Evolutionary conservation across 2,113 vertebrate genomes (phyloP).

Genomic region (Pristiophorus japonicus): DNA sequence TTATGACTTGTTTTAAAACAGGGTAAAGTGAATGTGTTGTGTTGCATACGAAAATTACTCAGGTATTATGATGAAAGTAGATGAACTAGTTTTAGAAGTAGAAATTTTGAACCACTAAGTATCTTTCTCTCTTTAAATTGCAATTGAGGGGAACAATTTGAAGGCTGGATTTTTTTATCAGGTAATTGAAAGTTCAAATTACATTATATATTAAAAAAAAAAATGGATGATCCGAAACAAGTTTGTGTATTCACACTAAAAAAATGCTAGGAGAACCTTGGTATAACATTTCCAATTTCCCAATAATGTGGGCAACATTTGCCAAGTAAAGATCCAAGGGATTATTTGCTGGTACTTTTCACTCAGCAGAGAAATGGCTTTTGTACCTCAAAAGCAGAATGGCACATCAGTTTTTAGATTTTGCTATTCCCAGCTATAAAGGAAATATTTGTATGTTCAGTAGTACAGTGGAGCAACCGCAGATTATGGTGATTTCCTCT

Average conservation of each 20-base stretch:
- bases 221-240: neutral
- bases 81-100: conserved; percentile 58
- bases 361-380: neutral
- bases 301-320: conserved; percentile 19
- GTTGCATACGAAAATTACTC: conserved; percentile 69
- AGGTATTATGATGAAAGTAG: conserved; percentile 71
- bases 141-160: conserved; percentile 64
- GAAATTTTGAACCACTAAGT: conserved; percentile 73
- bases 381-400: neutral
- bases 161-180: conserved; percentile 33
- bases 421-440: neutral
- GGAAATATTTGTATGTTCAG: neutral
- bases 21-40: conserved; percentile 90
- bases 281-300: neutral
- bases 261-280: neutral
- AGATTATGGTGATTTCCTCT: neutral
- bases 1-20: conserved; percentile 78
- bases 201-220: neutral
- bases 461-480: neutral
- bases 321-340: neutral
- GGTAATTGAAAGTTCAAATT: conserved; percentile 2
- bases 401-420: neutral
- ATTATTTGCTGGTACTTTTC: neutral
- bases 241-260: neutral
- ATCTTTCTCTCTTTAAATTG: conserved; percentile 67